Conservation (phyloP, 2,888 invertebrate species). For the Eristalis pertinax region DNA sequence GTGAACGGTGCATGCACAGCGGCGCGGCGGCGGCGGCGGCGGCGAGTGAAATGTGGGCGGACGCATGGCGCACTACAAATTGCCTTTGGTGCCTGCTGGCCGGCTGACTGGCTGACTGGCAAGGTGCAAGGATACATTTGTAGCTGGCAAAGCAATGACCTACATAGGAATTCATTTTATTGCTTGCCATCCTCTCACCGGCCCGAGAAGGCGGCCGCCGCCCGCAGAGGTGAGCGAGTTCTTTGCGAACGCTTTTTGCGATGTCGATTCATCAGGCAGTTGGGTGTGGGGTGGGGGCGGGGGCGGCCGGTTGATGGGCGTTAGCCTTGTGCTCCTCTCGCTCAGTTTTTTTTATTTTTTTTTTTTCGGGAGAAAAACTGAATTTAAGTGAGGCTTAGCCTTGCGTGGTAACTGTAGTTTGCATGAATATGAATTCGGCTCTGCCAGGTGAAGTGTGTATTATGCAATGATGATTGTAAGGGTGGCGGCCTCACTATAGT, state of each 20-base stretch:
- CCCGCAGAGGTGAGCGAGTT: not conserved
- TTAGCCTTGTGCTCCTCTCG: not conserved
- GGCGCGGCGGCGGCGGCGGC: no score
- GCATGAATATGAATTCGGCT: constrained; percentile 51
- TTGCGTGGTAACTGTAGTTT: constrained; percentile 57
- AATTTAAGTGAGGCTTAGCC: constrained; percentile 43
- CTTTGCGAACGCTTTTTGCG: constrained; percentile 15
- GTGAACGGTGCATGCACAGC: not conserved
- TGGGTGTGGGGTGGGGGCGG: not conserved
- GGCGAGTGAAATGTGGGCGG: constrained; percentile 31
- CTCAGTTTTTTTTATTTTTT: not conserved
- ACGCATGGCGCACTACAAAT: constrained; percentile 51
- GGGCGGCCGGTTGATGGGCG: no score
- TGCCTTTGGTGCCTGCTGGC: constrained; percentile 49
- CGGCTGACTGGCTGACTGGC: not conserved
- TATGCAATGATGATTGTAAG: constrained; percentile 47
- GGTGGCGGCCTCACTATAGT: not conserved
- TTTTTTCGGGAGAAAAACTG: constrained; percentile 4
- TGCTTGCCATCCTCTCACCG: not conserved
- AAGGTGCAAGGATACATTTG: constrained; percentile 55
- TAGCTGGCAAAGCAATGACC: constrained; percentile 54
- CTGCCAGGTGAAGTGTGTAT: constrained; percentile 41
- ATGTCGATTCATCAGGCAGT: constrained; percentile 49
- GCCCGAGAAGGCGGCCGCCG: not conserved
- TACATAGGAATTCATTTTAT: constrained; percentile 60